Evolutionary conservation across 1,140 invertebrate genomes (phyloP).

Genomic region (Nephila pilipes): DNA sequence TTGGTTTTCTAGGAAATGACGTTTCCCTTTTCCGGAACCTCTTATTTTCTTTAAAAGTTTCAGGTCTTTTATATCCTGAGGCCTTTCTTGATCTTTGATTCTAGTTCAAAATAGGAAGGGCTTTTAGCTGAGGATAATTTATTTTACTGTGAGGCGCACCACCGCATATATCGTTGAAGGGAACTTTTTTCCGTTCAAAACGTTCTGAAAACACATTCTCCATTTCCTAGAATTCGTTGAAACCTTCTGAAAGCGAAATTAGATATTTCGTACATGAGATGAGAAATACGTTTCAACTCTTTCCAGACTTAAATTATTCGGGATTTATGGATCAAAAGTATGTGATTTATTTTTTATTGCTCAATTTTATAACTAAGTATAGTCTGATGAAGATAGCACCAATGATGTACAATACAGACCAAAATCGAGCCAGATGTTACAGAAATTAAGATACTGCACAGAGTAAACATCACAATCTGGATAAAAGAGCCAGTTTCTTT

Average conservation of each 20-base stretch:
- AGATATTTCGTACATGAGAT: neutral
- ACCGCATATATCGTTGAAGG: neutral
- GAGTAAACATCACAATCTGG: too few relatives aligned
- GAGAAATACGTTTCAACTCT: too few relatives aligned
- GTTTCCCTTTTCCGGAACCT: slow-evolving; percentile 7
- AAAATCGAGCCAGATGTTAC: too few relatives aligned
- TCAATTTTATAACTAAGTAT: too few relatives aligned
- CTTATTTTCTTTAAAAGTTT: slow-evolving; percentile 22
- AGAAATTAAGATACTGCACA: too few relatives aligned
- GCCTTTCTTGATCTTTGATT: neutral
- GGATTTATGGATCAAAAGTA: too few relatives aligned
- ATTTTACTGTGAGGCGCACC: neutral
- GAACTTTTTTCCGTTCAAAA: neutral
- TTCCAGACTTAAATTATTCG: too few relatives aligned
- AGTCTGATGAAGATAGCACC: too few relatives aligned
- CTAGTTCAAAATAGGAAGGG: neutral
- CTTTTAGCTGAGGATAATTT: slow-evolving; percentile 25
- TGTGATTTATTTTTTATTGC: too few relatives aligned
- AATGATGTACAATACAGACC: too few relatives aligned
- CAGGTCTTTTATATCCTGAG: neutral
- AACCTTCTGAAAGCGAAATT: neutral
- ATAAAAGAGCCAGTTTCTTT: too few relatives aligned
- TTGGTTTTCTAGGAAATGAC: slow-evolving; percentile 33
- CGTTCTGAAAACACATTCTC: neutral
- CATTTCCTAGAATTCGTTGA: neutral